Conservation (phyloP, 1,140 invertebrate genomes). For the Belonocnema kinseyi region DNA sequence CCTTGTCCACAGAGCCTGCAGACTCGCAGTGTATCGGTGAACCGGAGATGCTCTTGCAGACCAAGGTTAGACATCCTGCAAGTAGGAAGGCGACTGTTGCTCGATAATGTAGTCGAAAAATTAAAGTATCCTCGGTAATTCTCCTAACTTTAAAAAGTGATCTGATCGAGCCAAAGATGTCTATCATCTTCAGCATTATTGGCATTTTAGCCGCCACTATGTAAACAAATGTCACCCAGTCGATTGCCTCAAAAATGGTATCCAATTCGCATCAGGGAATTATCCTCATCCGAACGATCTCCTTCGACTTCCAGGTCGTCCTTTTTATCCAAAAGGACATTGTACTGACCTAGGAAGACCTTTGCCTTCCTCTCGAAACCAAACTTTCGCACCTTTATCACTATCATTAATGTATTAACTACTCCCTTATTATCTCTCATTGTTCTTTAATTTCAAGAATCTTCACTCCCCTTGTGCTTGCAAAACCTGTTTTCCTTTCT, state of each 20-base stretch:
- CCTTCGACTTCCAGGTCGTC: background rate
- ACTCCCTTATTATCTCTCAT: too few relatives aligned
- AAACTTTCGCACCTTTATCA: too few relatives aligned
- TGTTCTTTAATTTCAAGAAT: too few relatives aligned
- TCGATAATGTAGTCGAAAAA: conserved; percentile 79
- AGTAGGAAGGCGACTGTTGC: conserved; percentile 77
- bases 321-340: background rate
- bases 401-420: too few relatives aligned
- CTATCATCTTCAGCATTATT: conserved; percentile 74
- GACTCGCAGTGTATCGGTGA: conserved; percentile 81
- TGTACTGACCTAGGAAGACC: background rate
- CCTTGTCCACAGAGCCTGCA: conserved; percentile 78
- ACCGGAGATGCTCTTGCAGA: conserved; percentile 78
- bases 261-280: background rate
- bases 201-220: conserved; percentile 57
- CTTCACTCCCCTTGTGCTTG: background rate
- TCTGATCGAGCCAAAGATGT: conserved; percentile 72
- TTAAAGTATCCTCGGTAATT: conserved; percentile 77
- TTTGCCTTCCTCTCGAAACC: too few relatives aligned
- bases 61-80: conserved; percentile 76
- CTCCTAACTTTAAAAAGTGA: conserved; percentile 76
- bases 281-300: background rate
- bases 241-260: background rate
- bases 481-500: background rate
- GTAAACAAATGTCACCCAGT: background rate